Evolutionary conservation across 2,113 vertebrate genomes (phyloP).

Genomic region (Oncorhynchus kisutch): DNA sequence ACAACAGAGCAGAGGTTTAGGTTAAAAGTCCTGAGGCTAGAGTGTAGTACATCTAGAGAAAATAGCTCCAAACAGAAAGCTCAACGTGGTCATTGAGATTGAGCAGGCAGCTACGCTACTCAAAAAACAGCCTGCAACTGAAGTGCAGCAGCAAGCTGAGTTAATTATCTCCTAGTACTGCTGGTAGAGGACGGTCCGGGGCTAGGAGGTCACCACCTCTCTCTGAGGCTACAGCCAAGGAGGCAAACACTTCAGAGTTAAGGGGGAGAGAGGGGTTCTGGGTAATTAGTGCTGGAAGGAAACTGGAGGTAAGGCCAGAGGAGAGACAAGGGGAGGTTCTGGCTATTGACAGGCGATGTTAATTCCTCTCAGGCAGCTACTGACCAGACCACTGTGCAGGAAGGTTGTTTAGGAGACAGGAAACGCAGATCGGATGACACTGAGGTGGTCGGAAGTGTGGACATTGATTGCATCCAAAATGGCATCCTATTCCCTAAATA

Average conservation of each 20-base stretch:
- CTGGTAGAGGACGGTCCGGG: background rate
- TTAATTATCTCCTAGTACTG: background rate
- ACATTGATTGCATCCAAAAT: background rate
- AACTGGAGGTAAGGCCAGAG: background rate
- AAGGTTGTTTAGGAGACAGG: background rate
- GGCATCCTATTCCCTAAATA: too few species aligned
- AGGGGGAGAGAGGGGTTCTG: background rate
- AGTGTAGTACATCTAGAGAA: too few species aligned
- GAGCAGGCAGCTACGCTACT: background rate
- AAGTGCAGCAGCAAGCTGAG: background rate
- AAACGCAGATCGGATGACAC: slow-evolving; percentile 7
- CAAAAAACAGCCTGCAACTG: background rate
- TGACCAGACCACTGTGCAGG: background rate
- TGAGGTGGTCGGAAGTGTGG: too few species aligned
- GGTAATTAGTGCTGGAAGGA: background rate
- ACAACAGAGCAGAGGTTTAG: too few species aligned
- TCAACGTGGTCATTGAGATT: background rate
- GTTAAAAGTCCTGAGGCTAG: too few species aligned
- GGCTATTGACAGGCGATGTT: slow-evolving; percentile 8
- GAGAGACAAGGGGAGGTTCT: background rate
- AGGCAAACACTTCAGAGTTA: slow-evolving; percentile 1
- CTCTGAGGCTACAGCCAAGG: background rate
- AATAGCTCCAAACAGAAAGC: too few species aligned
- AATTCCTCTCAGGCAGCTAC: background rate
- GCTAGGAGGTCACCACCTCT: background rate